phyloP scores from a whole-genome alignment of 2,888 invertebrate genomes.

The Agrochola lychnidis region DNA sequence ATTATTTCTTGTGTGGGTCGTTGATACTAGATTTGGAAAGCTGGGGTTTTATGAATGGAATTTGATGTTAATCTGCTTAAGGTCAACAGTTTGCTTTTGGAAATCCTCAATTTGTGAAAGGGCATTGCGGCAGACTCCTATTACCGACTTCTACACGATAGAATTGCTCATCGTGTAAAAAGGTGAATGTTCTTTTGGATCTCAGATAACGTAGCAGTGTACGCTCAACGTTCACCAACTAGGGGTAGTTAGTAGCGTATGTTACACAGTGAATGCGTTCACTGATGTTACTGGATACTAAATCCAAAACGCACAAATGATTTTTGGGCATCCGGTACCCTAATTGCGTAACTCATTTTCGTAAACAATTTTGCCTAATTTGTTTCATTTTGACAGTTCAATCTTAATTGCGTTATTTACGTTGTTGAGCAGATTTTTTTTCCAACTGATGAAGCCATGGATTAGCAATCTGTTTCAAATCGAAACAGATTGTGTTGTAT shows the following conservation, averaged over 20 bases:
- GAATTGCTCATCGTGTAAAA: background rate
- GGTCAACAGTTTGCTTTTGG: background rate
- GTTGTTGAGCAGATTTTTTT: too few species aligned
- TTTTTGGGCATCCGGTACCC: background rate
- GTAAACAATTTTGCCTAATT: too few species aligned
- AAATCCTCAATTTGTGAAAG: background rate
- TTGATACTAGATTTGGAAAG: conserved; percentile 25
- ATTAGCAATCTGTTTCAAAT: too few species aligned
- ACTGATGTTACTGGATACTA: background rate
- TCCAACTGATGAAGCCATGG: too few species aligned
- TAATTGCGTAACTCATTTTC: too few species aligned
- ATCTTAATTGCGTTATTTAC: too few species aligned
- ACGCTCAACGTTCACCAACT: background rate
- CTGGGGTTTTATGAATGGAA: conserved; percentile 7
- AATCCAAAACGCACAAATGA: background rate
- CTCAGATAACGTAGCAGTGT: background rate
- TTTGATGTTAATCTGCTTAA: background rate
- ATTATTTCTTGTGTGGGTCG: conserved; percentile 10
- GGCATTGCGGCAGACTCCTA: too few species aligned
- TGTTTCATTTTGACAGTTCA: too few species aligned
- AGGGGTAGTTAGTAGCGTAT: background rate
- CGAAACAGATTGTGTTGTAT: too few species aligned
- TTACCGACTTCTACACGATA: background rate
- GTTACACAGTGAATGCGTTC: background rate
- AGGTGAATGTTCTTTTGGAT: background rate